Evolutionary conservation across 2,888 invertebrate genomes (phyloP), one percentile per base, ranked within the genome.

Genomic region (Eilema sororculum): DNA sequence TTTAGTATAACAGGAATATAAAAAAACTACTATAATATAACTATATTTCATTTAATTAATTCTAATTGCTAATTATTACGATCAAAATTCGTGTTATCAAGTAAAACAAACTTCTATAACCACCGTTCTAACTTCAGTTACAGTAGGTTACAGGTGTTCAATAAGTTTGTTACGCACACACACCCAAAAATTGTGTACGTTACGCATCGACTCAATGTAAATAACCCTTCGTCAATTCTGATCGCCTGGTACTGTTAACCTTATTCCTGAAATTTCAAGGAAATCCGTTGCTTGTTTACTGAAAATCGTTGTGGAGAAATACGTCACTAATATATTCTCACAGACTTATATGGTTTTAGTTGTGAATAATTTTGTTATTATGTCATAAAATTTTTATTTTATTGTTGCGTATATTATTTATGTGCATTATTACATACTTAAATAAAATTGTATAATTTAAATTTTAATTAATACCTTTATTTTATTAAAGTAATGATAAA

Each of bases 251-350:
- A 91, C 81, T 87, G 86, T 90, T 94, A 95, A 95, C 95, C 94
- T 95, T 95, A 95, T 94, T 94, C 87, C 93, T 93, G 91, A 92
- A 91, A 90, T 92, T 93, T 93, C 93, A 93, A 92, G 93, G 92
- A 93, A 93, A 90, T 77, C 79, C 79, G 83, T 62, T 69, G 72
- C 65, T 62, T 63, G 56, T 67, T 61, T 25, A 28, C 65, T 60
- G 69, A 65, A 28, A 64, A 52, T 59, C 25, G 52, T 64, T 25
- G 16, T 22, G 3, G 10, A 4, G 28, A 28, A 65, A 46, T 58
- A 52, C 20, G 52, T 52, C 8, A 52, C 52, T 52, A 52, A 52
- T 46, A 52, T 46, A 46, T n/a, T 52, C n/a, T n/a, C 9, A 52
- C 9, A 0, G 52, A 16, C 20, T 46, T 46, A 46, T 20, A 20